These are phyloP conservation scores for Agelas oroides DNA, from an alignment of 37 sponge, comb jelly and placozoan species.

Conservation along the genomic window DNA sequence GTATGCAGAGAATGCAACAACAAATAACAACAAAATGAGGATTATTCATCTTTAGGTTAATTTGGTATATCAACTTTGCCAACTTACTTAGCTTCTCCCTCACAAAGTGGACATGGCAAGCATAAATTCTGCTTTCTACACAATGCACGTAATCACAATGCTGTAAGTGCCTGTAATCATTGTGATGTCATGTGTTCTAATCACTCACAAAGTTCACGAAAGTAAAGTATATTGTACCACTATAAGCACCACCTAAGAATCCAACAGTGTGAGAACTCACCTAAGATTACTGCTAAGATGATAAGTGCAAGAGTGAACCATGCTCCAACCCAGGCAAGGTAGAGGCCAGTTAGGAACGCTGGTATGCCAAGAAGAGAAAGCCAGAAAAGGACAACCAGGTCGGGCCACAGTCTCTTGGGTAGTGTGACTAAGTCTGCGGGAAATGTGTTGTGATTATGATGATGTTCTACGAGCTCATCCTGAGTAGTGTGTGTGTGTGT, in stretches of 20 bases:
- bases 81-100: too few species aligned
- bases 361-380: constrained; percentile 57
- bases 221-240: too few species aligned
- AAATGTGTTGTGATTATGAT: constrained; percentile 56
- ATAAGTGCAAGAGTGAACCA: constrained; percentile 58
- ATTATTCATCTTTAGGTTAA: too few species aligned
- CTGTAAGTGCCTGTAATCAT: too few species aligned
- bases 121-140: too few species aligned
- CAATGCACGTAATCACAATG: too few species aligned
- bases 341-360: constrained; percentile 2
- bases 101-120: too few species aligned
- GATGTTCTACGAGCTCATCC: constrained; percentile 78
- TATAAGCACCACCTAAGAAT: too few species aligned
- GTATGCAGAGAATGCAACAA: background rate
- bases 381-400: constrained; percentile 66
- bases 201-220: too few species aligned
- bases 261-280: background rate
- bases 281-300: constrained; percentile 25
- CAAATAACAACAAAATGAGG: too few species aligned
- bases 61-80: too few species aligned
- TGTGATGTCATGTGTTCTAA: too few species aligned
- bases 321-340: constrained; percentile 55
- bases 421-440: constrained; percentile 30
- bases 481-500: constrained; percentile 18
- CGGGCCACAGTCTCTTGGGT: constrained; percentile 51